Evolutionary conservation across 2,888 invertebrate genomes (phyloP).

Genomic region (Pomacea canaliculata): DNA sequence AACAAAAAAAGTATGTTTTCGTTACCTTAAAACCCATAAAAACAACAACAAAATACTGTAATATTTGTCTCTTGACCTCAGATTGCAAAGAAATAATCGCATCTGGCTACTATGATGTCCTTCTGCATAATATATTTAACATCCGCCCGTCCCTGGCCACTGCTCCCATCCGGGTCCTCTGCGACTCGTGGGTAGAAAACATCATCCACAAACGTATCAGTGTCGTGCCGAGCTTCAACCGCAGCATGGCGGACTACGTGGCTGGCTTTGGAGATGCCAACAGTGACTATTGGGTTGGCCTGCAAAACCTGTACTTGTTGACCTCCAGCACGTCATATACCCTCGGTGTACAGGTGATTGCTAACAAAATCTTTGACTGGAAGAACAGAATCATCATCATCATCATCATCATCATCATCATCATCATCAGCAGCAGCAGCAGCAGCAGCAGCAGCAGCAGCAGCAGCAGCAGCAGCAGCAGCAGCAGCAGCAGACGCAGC

Average conservation of each 20-base stretch:
- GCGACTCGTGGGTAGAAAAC: not conserved
- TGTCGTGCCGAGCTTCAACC: constrained; percentile 6
- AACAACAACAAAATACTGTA: too few relatives aligned
- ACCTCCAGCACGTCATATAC: constrained; percentile 9
- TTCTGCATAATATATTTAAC: not conserved
- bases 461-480: too few relatives aligned
- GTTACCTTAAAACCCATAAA: too few relatives aligned
- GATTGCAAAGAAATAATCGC: constrained; percentile 9
- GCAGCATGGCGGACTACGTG: constrained; percentile 18
- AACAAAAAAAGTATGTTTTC: too few relatives aligned
- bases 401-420: too few relatives aligned
- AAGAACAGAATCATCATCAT: too few relatives aligned
- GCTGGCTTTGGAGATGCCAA: constrained; percentile 17
- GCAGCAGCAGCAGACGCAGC: too few relatives aligned
- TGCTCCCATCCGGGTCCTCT: constrained; percentile 13
- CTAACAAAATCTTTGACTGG: too few relatives aligned
- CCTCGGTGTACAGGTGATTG: not conserved
- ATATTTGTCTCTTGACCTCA: not conserved
- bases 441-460: too few relatives aligned
- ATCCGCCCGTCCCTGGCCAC: constrained; percentile 14
- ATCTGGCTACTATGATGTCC: not conserved
- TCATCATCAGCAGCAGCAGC: too few relatives aligned
- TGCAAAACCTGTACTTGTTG: constrained; percentile 23
- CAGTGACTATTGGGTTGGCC: constrained; percentile 21
- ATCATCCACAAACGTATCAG: not conserved